These are phyloP conservation scores for Perithous albicinctus DNA, from an alignment of 2,888 invertebrate species.

Conservation along the genomic window DNA sequence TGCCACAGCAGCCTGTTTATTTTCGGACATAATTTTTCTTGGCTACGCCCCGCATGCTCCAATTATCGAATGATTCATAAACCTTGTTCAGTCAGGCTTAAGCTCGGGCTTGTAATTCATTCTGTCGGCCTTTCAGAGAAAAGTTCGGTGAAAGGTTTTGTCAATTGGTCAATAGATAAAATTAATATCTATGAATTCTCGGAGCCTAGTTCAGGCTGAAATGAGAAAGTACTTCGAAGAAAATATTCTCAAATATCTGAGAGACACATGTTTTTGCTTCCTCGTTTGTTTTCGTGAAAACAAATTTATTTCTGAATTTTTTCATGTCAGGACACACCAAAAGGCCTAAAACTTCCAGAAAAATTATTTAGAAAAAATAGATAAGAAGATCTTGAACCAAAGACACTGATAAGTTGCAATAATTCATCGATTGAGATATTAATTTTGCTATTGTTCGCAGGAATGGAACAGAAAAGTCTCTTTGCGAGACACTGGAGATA, in stretches of 20 bases:
- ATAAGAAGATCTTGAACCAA: too few species aligned
- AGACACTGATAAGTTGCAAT: background rate
- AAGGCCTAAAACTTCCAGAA: too few species aligned
- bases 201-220: background rate
- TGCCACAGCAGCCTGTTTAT: conserved; percentile 28
- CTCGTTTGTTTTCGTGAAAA: too few species aligned
- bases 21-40: conserved; percentile 33
- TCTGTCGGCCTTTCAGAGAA: background rate
- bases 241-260: too few species aligned
- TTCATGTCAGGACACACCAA: too few species aligned
- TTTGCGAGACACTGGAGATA: conserved; percentile 18
- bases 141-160: background rate
- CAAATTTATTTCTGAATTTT: too few species aligned
- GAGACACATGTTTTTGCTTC: too few species aligned
- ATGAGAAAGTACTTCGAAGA: too few species aligned
- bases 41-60: conserved; percentile 25
- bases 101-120: background rate
- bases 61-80: conserved; percentile 43
- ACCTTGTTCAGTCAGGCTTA: background rate
- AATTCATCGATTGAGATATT: background rate
- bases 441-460: conserved; percentile 1
- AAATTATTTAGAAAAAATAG: too few species aligned
- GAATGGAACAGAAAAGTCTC: background rate
- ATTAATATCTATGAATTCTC: background rate
- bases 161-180: conserved; percentile 5